These are phyloP conservation scores for Borostomias antarcticus DNA, from an alignment of 2,797 vertebrate genomes.

Conservation along the genomic window DNA sequence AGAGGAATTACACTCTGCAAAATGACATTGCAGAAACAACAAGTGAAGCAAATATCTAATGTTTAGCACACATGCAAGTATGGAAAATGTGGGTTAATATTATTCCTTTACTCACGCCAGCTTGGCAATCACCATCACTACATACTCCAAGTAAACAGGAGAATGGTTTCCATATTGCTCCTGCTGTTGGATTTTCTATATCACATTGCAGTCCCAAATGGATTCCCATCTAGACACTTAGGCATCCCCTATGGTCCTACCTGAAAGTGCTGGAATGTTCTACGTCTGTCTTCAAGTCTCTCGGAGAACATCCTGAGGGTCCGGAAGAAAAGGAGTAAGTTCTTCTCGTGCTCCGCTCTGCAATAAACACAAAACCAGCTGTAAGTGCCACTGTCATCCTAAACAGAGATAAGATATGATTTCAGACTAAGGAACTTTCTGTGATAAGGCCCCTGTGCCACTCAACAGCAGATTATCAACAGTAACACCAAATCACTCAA, in stretches of 20 bases:
- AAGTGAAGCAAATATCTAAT: conserved; percentile 60
- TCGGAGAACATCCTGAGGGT: conserved; percentile 81
- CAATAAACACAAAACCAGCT: conserved; percentile 37
- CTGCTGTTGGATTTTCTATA: conserved; percentile 54
- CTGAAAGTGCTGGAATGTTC: conserved; percentile 87
- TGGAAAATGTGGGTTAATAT: conserved; percentile 78
- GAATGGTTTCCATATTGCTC: conserved; percentile 70
- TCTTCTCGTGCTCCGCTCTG: conserved; percentile 81
- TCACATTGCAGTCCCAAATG: conserved; percentile 38
- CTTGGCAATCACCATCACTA: conserved; percentile 61
- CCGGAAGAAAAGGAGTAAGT: conserved; percentile 84
- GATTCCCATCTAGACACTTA: not conserved
- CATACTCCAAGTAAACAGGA: conserved; percentile 68
- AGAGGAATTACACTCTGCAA: conserved; percentile 48
- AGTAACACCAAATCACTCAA: not conserved
- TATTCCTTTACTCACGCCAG: conserved; percentile 64
- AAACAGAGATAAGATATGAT: too few relatives aligned
- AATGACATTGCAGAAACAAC: conserved; percentile 57
- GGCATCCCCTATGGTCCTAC: conserved; percentile 64
- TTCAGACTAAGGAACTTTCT: too few relatives aligned
- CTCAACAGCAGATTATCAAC: not conserved
- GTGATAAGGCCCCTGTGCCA: too few relatives aligned
- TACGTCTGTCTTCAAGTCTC: conserved; percentile 77
- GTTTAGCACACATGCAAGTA: conserved; percentile 53
- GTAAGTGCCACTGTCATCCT: not conserved